Evolutionary conservation across 1,140 invertebrate genomes (phyloP).

Genomic region (Panagrolaimus sp.): DNA sequence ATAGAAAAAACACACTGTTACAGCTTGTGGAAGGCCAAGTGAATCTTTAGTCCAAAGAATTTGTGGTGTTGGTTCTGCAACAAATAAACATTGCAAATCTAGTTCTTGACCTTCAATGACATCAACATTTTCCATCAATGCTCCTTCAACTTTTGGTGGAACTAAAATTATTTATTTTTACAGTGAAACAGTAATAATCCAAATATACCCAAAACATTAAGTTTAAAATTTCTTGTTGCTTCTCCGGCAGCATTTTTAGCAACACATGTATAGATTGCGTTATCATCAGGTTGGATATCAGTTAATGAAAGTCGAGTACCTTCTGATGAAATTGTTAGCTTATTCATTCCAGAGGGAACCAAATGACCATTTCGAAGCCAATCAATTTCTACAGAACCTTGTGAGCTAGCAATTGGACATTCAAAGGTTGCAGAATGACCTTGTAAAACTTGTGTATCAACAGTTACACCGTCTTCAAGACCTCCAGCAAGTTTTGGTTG

Average conservation of each 20-base stretch:
- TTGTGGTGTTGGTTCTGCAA: constrained; percentile 37
- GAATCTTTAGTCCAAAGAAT: constrained; percentile 45
- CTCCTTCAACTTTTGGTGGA: constrained; percentile 42
- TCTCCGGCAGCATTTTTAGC: constrained; percentile 74
- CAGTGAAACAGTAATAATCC: constrained; percentile 63
- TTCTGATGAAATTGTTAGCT: constrained; percentile 67
- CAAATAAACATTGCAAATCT: constrained; percentile 57
- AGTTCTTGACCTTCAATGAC: constrained; percentile 66
- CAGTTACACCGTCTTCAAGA: constrained; percentile 9
- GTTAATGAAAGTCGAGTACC: neutral
- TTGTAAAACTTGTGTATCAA: constrained; percentile 39
- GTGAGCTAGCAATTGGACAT: constrained; percentile 34
- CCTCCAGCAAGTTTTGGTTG: constrained; percentile 19
- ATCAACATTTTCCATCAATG: constrained; percentile 66
- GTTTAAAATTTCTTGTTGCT: constrained; percentile 62
- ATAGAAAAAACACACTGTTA: neutral
- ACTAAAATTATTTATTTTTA: constrained; percentile 64
- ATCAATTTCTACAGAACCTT: constrained; percentile 33
- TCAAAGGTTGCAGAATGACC: constrained; percentile 45
- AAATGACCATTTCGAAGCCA: constrained; percentile 37
- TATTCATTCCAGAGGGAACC: constrained; percentile 6
- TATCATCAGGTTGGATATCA: constrained; percentile 69
- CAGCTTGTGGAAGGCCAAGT: constrained; percentile 6
- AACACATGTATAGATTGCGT: constrained; percentile 72
- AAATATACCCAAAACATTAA: constrained; percentile 59